Evolutionary conservation across 2,113 vertebrate species (phyloP).

Genomic region (Pogona vitticeps): DNA sequence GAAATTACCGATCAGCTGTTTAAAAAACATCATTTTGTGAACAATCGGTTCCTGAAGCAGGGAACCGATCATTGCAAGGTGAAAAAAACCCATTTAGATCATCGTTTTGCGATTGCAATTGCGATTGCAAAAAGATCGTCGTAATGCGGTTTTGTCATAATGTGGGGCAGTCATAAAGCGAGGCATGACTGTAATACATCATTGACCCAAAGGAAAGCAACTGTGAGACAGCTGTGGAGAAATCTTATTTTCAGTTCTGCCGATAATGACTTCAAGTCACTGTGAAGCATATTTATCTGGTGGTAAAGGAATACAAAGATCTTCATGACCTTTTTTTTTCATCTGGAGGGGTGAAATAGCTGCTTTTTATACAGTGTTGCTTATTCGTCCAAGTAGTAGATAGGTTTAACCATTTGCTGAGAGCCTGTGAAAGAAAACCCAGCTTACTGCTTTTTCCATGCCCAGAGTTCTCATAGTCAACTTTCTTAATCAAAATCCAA

Average conservation of each 20-base stretch:
- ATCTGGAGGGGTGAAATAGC: neutral
- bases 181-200: too few relatives aligned
- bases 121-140: too few relatives aligned
- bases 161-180: too few relatives aligned
- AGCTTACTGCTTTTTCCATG: too few relatives aligned
- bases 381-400: neutral
- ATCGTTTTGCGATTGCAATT: too few relatives aligned
- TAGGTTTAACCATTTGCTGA: neutral
- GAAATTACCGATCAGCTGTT: too few relatives aligned
- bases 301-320: too few relatives aligned
- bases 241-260: conserved; percentile 11
- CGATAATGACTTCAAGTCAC: neutral
- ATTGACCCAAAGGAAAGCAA: conserved; percentile 32
- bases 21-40: too few relatives aligned
- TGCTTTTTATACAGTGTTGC: rapidly evolving
- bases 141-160: too few relatives aligned
- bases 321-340: neutral
- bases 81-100: too few relatives aligned
- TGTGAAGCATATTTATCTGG: neutral
- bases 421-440: neutral
- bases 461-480: conserved; percentile 23
- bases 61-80: too few relatives aligned
- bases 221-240: conserved; percentile 50
- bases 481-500: conserved; percentile 46
- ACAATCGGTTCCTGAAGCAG: too few relatives aligned